Evolutionary conservation across 1,140 invertebrate species (phyloP).

Genomic region (Drosophila malerkotliana): DNA sequence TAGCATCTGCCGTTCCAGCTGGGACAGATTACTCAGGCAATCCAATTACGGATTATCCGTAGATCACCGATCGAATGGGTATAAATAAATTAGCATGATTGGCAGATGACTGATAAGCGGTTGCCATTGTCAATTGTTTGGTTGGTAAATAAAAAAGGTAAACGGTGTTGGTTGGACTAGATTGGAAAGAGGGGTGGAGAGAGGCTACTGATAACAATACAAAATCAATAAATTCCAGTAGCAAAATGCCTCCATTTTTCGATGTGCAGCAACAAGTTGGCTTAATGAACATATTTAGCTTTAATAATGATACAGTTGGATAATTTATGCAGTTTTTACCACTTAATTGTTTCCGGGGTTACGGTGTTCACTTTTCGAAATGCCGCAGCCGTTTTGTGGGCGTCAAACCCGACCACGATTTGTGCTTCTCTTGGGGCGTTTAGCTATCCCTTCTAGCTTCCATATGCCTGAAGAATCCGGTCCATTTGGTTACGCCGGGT

Average conservation of each 20-base stretch:
- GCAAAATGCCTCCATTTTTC: constrained; percentile 5
- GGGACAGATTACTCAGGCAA: constrained; percentile 5
- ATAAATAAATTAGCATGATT: constrained; percentile 31
- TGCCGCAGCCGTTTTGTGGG: neutral
- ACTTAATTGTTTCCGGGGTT: neutral
- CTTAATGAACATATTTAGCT: constrained; percentile 12
- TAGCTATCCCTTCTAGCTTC: neutral
- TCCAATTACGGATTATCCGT: constrained; percentile 25
- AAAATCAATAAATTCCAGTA: constrained; percentile 46
- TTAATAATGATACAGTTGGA: neutral
- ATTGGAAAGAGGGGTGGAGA: neutral
- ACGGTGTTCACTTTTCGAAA: neutral
- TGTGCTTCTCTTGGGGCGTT: neutral
- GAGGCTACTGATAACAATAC: constrained; percentile 34
- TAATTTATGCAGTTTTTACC: constrained; percentile 37
- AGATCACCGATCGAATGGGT: neutral
- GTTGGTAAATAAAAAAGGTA: constrained; percentile 15
- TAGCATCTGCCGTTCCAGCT: constrained; percentile 27
- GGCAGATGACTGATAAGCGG: constrained; percentile 27
- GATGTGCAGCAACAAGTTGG: constrained; percentile 37
- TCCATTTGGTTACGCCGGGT: neutral
- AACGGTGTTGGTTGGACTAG: neutral
- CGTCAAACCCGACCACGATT: neutral
- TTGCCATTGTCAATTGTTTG: constrained; percentile 22
- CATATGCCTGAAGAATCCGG: neutral